phyloP scores from a whole-genome alignment of 64 coral and sea anemone genomes.

The Orbicella faveolata region DNA sequence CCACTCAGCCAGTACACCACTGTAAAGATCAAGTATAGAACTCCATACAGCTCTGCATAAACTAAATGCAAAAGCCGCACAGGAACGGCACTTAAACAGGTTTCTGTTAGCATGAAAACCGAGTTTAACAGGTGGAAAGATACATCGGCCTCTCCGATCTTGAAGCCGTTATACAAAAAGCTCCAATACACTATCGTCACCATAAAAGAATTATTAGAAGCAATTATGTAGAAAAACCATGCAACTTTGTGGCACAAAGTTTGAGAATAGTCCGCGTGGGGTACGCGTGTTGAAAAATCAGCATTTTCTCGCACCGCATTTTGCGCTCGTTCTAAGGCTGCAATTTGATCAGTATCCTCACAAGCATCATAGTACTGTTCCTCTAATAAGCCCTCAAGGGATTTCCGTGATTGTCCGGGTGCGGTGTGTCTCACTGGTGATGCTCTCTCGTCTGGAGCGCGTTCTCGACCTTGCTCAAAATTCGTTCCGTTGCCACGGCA shows the following conservation, averaged over 20 bases:
- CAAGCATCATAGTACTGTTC: not conserved
- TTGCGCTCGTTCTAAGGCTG: not conserved
- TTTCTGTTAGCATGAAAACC: constrained; percentile 69
- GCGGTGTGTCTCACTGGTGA: not conserved
- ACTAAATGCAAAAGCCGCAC: constrained; percentile 55
- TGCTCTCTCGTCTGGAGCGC: not conserved
- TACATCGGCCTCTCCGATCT: constrained; percentile 39
- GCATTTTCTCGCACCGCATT: not conserved
- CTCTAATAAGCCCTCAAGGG: not conserved
- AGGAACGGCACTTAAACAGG: constrained; percentile 57
- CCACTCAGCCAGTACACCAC: constrained; percentile 68
- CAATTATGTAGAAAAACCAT: constrained; percentile 71
- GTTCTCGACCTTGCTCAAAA: no score
- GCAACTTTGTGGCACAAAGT: constrained; percentile 64
- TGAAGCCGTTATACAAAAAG: constrained; percentile 45
- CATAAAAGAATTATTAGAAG: constrained; percentile 47
- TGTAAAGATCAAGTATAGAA: constrained; percentile 47
- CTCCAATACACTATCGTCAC: constrained; percentile 66
- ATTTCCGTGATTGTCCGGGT: not conserved
- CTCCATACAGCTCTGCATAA: constrained; percentile 58
- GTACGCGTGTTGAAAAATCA: not conserved
- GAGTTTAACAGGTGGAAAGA: constrained; percentile 70
- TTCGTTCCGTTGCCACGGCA: not conserved
- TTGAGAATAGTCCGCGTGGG: not conserved
- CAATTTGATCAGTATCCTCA: not conserved